Base-by-base conservation (phyloP, 2,888 invertebrate genomes). In the Tipula confusa region DNA sequence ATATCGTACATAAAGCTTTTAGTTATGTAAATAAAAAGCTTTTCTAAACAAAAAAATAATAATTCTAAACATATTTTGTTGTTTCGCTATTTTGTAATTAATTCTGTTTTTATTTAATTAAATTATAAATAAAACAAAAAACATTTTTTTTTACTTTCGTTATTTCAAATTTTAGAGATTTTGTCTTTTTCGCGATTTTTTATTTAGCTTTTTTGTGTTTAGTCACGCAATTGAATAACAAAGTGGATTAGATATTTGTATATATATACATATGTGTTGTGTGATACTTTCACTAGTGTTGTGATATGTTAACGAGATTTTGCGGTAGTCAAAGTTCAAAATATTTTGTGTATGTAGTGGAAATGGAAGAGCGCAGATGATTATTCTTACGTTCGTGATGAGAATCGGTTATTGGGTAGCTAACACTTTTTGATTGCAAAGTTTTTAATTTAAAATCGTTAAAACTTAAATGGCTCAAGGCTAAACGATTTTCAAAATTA, bases 181-280 rank as follows among this genome's bases (percentile, higher is more conserved):
- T 64, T 64, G 24, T 64, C 64, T 24, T 64, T 64, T 24, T 64
- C 18, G 64, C 64, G 24, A 24, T 64, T 64, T 48, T 64, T 6
- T n/a, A n/a, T 33, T 33, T 33, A 1, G 33, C 33, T 6, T 33
- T 64, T 64, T 43, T 43, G n/a, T 43, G 43, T 43, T 64, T 64
- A 64, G 64, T 64, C 64, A 64, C 64, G 64, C 64, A 64, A 64
- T 64, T 64, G 24, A 64, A 64, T 64, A 64, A 64, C 64, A 24
- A 64, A 64, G 24, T 64, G 24, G 64, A 64, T 64, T 64, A 64
- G 64, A 64, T 9, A 64, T 24, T 24, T 64, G 24, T 64, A 9
- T 64, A 24, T 24, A 1, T 3, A 9, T 9, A 7, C 7, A 13
- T 38, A 13, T 11, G 64, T 64, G 64, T 64, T 24, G 64, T 24